phyloP scores from a whole-genome alignment of 2,888 invertebrate species.

The Laothoe populi region DNA sequence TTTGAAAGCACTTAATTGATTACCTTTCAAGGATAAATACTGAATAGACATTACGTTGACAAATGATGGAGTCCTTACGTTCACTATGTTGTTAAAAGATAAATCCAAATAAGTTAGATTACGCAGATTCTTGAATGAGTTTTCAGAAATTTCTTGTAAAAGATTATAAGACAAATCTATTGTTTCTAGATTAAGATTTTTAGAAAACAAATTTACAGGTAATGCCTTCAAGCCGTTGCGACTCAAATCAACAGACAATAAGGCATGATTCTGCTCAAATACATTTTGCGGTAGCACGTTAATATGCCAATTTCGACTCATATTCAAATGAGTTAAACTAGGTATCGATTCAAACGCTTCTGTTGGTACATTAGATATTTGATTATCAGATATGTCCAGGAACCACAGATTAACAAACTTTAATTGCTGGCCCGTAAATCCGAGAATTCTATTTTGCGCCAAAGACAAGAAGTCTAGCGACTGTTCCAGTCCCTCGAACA shows the following conservation, averaged over 20 bases:
- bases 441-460: constrained; percentile 89
- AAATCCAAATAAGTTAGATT: constrained; percentile 91
- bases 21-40: constrained; percentile 89
- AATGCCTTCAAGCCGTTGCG: constrained; percentile 89
- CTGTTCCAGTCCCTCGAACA: constrained; percentile 90
- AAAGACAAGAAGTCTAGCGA: constrained; percentile 89
- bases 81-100: constrained; percentile 91
- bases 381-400: constrained; percentile 92
- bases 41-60: constrained; percentile 91
- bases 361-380: constrained; percentile 88
- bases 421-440: constrained; percentile 87
- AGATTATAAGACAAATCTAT: constrained; percentile 90
- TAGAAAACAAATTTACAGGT: constrained; percentile 89
- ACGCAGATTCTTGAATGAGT: constrained; percentile 90
- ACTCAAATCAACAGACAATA: constrained; percentile 90
- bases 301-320: constrained; percentile 90
- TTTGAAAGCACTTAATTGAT: constrained; percentile 91
- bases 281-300: constrained; percentile 86
- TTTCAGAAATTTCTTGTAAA: constrained; percentile 90
- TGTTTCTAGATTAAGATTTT: constrained; percentile 86
- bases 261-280: constrained; percentile 88
- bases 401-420: constrained; percentile 87
- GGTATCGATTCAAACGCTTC: constrained; percentile 88
- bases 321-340: constrained; percentile 88
- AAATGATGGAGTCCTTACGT: constrained; percentile 90